These are phyloP conservation scores for Opisthocomus hoazin DNA, from an alignment of 2,113 vertebrate species.

Conservation along the genomic window DNA sequence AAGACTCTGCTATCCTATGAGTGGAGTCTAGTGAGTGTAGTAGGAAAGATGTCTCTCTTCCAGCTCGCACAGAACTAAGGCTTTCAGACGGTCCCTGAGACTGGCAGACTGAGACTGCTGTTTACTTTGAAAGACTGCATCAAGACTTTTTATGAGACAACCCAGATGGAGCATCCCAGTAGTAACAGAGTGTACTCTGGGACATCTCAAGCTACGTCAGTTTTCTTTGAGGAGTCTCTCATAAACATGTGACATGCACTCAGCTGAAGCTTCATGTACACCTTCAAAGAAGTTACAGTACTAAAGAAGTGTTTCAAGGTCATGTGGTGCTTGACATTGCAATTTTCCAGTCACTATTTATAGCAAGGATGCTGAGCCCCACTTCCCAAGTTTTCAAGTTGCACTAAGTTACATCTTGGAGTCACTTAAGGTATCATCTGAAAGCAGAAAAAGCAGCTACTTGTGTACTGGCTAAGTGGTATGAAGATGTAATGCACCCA, in stretches of 20 bases:
- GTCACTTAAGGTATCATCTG: background rate
- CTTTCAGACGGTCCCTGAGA: background rate
- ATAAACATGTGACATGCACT: background rate
- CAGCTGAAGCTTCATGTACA: background rate
- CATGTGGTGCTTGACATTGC: background rate
- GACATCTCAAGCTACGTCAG: background rate
- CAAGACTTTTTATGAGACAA: background rate
- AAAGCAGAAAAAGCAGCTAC: background rate
- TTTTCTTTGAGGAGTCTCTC: background rate
- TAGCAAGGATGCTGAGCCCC: background rate
- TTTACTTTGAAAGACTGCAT: background rate
- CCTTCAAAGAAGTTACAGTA: background rate
- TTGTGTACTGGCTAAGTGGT: background rate
- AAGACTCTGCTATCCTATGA: rapidly evolving
- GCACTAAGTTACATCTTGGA: background rate
- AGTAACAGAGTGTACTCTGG: background rate
- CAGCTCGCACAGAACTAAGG: background rate
- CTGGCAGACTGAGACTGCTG: background rate
- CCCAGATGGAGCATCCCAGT: background rate
- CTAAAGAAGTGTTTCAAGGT: background rate
- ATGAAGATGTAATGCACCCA: background rate
- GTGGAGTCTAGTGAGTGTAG: background rate
- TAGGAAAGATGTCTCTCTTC: background rate
- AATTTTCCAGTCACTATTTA: background rate
- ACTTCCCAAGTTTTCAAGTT: background rate